Evolutionary conservation across 2,797 vertebrate genomes (phyloP).

Genomic region (Rachycentron canadum): DNA sequence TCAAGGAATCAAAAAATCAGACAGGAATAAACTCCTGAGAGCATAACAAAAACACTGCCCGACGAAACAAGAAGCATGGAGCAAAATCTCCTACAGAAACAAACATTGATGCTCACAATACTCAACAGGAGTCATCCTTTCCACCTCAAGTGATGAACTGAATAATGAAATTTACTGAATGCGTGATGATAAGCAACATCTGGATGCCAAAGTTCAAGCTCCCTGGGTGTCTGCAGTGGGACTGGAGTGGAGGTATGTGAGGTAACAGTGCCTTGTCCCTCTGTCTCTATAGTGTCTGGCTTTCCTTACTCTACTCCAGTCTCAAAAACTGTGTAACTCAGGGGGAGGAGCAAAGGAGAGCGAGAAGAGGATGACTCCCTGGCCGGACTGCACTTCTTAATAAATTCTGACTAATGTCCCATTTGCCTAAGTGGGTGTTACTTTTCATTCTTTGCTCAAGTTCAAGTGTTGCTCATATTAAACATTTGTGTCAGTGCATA

Average conservation of each 20-base stretch:
- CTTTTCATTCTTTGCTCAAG: constrained; percentile 35
- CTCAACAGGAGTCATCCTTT: constrained; percentile 55
- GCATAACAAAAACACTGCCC: constrained; percentile 22
- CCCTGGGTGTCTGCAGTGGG: constrained; percentile 17
- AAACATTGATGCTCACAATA: constrained; percentile 36
- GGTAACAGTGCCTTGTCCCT: constrained; percentile 85
- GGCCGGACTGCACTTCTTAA: constrained; percentile 64
- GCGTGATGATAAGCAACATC: constrained; percentile 20
- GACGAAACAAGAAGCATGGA: constrained; percentile 23
- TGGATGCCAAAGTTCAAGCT: constrained; percentile 47
- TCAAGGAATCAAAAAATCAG: constrained; percentile 33
- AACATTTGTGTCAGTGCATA: background rate
- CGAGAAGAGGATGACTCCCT: constrained; percentile 82
- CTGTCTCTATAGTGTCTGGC: constrained; percentile 87
- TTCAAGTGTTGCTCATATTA: constrained; percentile 38
- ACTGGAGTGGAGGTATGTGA: constrained; percentile 61
- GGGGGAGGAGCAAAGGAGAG: constrained; percentile 89
- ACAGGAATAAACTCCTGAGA: constrained; percentile 24
- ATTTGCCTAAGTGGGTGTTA: constrained; percentile 49
- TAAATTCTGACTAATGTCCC: constrained; percentile 69
- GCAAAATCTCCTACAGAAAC: constrained; percentile 27
- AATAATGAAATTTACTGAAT: constrained; percentile 26
- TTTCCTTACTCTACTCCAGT: constrained; percentile 86
- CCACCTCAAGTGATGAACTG: constrained; percentile 15
- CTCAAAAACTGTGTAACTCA: constrained; percentile 90